Conservation (phyloP, 2,888 invertebrate species). For the Lepeophtheirus nordmannii region DNA sequence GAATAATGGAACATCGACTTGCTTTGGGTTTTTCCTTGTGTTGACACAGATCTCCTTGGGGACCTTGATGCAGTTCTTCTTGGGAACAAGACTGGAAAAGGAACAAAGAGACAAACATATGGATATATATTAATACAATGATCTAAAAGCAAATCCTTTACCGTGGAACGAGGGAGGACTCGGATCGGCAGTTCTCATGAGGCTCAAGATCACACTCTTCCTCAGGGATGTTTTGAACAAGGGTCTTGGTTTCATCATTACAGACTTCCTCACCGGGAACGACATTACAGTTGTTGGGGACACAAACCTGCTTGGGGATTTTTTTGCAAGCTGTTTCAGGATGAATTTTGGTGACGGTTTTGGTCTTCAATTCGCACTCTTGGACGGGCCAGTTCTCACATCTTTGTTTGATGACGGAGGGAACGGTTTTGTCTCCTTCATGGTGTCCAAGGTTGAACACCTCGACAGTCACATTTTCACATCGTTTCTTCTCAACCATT, state of each 20-base stretch:
- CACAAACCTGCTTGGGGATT: neutral
- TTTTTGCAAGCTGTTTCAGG: neutral
- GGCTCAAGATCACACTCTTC: neutral
- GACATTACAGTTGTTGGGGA: neutral
- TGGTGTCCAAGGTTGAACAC: neutral
- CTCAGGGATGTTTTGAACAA: conserved; percentile 4
- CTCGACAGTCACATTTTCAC: neutral
- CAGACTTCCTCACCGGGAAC: neutral
- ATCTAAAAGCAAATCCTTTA: too few species aligned
- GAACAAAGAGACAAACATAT: too few species aligned
- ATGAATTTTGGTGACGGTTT: neutral
- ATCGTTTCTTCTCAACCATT: neutral
- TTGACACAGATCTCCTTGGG: conserved; percentile 17
- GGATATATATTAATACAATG: too few species aligned
- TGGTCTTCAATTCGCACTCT: neutral
- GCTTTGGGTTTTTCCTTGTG: neutral
- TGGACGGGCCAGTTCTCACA: conserved; percentile 7
- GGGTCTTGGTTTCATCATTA: neutral
- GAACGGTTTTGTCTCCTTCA: neutral
- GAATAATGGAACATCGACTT: neutral
- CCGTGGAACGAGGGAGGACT: neutral
- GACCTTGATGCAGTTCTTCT: conserved; percentile 7
- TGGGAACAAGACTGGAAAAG: neutral
- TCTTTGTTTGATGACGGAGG: neutral
- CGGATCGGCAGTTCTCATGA: neutral